Base-by-base conservation (phyloP, 2,888 invertebrate species). In the Amphipoea lucens region DNA sequence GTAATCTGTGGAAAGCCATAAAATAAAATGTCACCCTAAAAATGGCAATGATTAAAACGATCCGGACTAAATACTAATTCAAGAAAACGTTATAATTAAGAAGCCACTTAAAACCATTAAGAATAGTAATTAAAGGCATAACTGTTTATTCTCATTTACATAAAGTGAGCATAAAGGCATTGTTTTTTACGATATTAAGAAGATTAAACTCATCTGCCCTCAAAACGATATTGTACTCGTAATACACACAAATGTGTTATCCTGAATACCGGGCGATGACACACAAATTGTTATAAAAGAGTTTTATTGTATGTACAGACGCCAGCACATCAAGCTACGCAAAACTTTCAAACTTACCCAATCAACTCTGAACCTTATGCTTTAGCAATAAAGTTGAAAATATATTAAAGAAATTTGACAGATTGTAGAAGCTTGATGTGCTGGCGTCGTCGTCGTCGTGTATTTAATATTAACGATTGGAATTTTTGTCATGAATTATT, bases 191-290 rank as follows among this genome's bases (percentile, higher is more conserved):
- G 54, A 12, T 54, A 68, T 68, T 68, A 72, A 42, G 57, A 45
- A 65, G 63, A 76, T 75, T 54, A 73, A n/a, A 70, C n/a, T 54
- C 66, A 78, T 70, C 29, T 85, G 82, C 60, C 82, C 86, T 85
- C 76, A 68, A 82, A 82, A 72, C 36, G 73, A 65, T 76, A 76
- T 82, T 76, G 73, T 63, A 29, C 20, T 71, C 48, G 57, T 48
- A 73, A 73, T 74, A 65, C 36, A 29, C 20, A 65, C 40, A 54
- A 51, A 68, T 69, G 60, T 65, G 65, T 20, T 85, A 74, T 78
- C 67, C 75, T 71, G 71, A 76, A 78, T 85, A 82, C 51, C 70
- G 79, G 40, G 3, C 65, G 45, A 69, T 85, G 78, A 85, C 72
- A 72, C 60, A 68, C 45, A 74, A 29, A 14, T 74, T 36, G n/a